These are phyloP conservation scores for Notolabrus celidotus DNA, from an alignment of 2,797 vertebrate genomes.

Conservation along the genomic window DNA sequence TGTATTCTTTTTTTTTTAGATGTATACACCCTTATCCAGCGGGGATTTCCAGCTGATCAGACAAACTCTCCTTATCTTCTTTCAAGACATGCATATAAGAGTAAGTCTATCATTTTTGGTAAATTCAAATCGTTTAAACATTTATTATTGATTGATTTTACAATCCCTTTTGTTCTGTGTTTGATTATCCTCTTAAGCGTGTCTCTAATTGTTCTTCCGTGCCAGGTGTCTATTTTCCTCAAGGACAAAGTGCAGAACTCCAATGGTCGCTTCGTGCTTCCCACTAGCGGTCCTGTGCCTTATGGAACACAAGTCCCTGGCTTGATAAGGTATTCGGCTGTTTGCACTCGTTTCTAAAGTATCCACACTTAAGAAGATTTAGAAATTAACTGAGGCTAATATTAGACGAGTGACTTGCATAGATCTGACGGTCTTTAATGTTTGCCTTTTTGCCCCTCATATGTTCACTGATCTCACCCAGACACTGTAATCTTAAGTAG, in stretches of 20 bases:
- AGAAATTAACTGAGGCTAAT: too few relatives aligned
- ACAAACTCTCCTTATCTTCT: conserved; percentile 96
- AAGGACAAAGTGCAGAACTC: conserved; percentile 99
- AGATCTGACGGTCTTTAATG: neutral
- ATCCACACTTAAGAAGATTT: neutral
- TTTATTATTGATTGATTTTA: neutral
- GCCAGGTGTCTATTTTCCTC: conserved; percentile 97
- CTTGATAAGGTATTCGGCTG: conserved; percentile 88
- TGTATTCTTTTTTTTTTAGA: conserved; percentile 75
- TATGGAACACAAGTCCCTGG: conserved; percentile 93
- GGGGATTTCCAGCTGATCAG: conserved; percentile 97
- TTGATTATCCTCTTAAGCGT: neutral
- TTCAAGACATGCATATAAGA: conserved; percentile 99
- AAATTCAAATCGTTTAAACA: neutral
- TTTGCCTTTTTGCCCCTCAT: conserved; percentile 25
- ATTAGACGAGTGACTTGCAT: conserved; percentile 1
- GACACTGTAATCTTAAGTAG: conserved; percentile 36
- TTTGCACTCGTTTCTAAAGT: conserved; percentile 6
- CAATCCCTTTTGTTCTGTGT: neutral
- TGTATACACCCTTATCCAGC: conserved; percentile 87
- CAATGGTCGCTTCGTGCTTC: conserved; percentile 95
- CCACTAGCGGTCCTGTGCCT: conserved; percentile 92
- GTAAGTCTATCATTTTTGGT: conserved; percentile 81
- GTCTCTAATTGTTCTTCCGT: conserved; percentile 25
- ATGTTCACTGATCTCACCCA: conserved; percentile 17